Evolutionary conservation across 2,888 invertebrate genomes (phyloP), one percentile per base, ranked within the genome.

Genomic region (Lacanobia wlatinum): DNA sequence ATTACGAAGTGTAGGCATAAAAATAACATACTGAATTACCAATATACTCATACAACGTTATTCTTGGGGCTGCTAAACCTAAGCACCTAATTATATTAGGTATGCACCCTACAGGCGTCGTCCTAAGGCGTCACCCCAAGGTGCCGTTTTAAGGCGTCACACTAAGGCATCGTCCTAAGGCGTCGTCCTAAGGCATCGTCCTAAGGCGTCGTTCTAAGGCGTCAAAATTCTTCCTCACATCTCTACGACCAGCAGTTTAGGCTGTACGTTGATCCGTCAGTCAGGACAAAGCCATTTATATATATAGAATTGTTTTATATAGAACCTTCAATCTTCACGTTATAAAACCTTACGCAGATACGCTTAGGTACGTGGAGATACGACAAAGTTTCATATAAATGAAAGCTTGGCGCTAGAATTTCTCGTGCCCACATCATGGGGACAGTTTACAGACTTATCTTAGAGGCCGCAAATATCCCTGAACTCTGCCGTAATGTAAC

Each of bases 401-500:
- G n/a, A n/a, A n/a, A n/a, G n/a, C n/a, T n/a, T n/a, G n/a, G n/a
- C n/a, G n/a, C 34, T 6, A 50, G 38, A 50, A 60, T 50, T 23
- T 34, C 14, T 75, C 16, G 40, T 34, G 16, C 6, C 55, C 43
- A 38, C 52, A 59, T 56, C 23, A 18, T 34, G n/a, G 43, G 10
- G n/a, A 50, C 16, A 58, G 23, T 38, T 75, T 18, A 50, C 40
- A 18, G 28, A 65, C 40, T 65, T 56, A 55, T 65, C 21, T 56
- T 23, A 12, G 1, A 58, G 12, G 43, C 48, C 34, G 14, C n/a
- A 66, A 76, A 50, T 40, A 40, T 21, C 1, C n/a, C 16, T 28
- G 16, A 16, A 14, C 16, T 23, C n/a, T 4, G 14, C 8, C 28
- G 14, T 16, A 48, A 48, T 40, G 18, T 61, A 34, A 43, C 23